Evolutionary conservation across 2,113 vertebrate genomes (phyloP), one percentile per base, ranked within the genome.

Genomic region (Xiphias gladius): DNA sequence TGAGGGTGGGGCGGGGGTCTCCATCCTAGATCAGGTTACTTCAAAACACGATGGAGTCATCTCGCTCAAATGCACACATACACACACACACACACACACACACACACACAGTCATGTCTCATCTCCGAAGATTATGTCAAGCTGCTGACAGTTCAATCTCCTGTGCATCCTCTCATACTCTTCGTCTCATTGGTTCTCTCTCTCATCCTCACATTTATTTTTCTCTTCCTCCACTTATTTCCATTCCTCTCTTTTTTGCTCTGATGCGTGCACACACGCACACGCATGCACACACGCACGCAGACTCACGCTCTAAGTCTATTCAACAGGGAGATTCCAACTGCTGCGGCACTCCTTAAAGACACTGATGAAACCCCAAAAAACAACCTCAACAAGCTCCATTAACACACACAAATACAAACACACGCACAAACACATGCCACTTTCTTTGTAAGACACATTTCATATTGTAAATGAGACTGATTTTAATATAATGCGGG

Each of bases 21-120:
- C 73, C 82, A 50, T 79, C 62, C 70, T 32, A 81, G 89, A 90
- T 90, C 84, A 90, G 65, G 91, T 93, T 88, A 91, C 88, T 90
- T 89, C 83, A 90, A 86, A 90, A 92, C 86, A 89, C 79, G 84
- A 88, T 90, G 86, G 61, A 90, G 83, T 58, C 6, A 17, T 83
- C 63, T 79, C 10, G 24, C 73, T 59, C 24, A 28, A 1, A 50
- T 55, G 75, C 82, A 52, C 63, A 52, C 78, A 43, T 50, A 75
- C 82, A 52, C 63, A 52, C 78, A 74, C 74, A 62, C 57, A 62
- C 37, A 39, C 39, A 64, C 9, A 48, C 7, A 4, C 66, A 58
- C 70, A 62, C 50, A 69, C 52, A 70, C 69, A 62, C 32, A 73
- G 17, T 20, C 39, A 24, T 9, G 68, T 80, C 80, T 90, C 85